phyloP scores from a whole-genome alignment of 2,797 vertebrate species.

The Pipistrellus pygmaeus region DNA sequence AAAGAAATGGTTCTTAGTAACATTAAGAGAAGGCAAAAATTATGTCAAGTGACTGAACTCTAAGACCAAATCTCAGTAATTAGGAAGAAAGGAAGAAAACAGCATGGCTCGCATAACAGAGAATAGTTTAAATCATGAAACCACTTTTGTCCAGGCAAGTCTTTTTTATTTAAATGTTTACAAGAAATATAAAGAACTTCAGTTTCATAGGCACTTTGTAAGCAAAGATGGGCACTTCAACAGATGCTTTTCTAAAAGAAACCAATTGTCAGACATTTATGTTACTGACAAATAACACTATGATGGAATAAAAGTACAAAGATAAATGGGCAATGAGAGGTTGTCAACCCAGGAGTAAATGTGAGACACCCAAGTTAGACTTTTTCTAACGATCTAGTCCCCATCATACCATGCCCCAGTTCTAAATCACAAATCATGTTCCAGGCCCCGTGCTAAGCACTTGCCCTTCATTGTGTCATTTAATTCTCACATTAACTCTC shows the following conservation, averaged over 20 bases:
- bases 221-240: neutral
- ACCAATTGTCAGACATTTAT: neutral
- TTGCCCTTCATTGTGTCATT: neutral
- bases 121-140: slow-evolving; percentile 7
- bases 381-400: neutral
- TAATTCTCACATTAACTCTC: neutral
- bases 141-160: neutral
- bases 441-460: neutral
- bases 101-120: neutral
- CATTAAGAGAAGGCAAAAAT: slow-evolving; percentile 53
- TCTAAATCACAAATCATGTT: neutral
- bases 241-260: neutral
- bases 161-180: neutral
- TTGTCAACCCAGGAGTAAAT: neutral
- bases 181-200: neutral
- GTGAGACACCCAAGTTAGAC: neutral
- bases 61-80: slow-evolving; percentile 38
- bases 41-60: neutral
- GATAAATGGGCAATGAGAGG: neutral
- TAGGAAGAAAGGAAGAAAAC: slow-evolving; percentile 1
- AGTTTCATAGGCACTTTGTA: slow-evolving; percentile 35
- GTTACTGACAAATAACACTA: neutral
- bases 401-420: neutral
- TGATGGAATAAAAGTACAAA: neutral
- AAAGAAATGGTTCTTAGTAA: slow-evolving; percentile 42